These are phyloP conservation scores for Pteria penguin DNA, from an alignment of 2,888 invertebrate species.

Conservation along the genomic window DNA sequence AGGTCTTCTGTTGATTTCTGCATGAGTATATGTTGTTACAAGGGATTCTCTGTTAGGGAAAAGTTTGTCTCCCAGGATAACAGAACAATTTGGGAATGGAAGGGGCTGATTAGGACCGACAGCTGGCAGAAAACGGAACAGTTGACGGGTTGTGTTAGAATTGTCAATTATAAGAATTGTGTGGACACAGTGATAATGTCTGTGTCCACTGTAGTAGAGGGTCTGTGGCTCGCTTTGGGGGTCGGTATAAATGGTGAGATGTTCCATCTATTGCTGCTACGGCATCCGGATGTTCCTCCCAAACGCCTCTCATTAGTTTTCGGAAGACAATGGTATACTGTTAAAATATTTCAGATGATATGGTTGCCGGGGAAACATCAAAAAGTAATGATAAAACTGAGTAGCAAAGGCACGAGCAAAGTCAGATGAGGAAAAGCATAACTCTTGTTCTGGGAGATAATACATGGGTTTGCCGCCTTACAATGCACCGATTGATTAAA, in stretches of 20 bases:
- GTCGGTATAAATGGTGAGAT: conserved; percentile 3
- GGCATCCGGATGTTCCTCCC: neutral
- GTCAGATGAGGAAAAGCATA: neutral
- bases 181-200: neutral
- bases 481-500: neutral
- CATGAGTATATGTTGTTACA: conserved; percentile 3
- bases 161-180: conserved; percentile 1
- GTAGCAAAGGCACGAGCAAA: conserved; percentile 1
- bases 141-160: conserved; percentile 1
- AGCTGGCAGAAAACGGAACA: too few species aligned
- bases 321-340: neutral
- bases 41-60: conserved; percentile 3
- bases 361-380: neutral
- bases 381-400: neutral
- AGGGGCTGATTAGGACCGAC: too few species aligned
- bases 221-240: neutral
- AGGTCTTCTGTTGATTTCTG: neutral
- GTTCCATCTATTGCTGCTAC: neutral
- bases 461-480: neutral
- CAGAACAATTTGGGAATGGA: neutral
- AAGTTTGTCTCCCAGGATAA: conserved; percentile 1
- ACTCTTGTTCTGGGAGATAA: neutral
- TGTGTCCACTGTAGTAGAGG: conserved; percentile 10
- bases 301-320: neutral
- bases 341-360: neutral